These are phyloP conservation scores for Pammene fasciana DNA, from an alignment of 2,888 invertebrate species.

Conservation along the genomic window DNA sequence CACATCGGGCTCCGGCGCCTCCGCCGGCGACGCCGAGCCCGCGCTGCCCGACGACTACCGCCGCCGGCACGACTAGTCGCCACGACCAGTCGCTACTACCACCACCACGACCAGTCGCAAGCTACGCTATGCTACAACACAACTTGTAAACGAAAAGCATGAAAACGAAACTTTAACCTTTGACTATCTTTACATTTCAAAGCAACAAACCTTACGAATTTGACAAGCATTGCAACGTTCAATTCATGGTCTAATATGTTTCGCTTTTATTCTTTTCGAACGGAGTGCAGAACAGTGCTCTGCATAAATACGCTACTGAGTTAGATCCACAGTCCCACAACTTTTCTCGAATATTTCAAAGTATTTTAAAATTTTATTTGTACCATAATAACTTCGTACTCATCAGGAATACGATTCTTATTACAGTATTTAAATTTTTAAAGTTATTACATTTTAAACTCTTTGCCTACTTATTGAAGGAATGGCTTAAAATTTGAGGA, in stretches of 20 bases:
- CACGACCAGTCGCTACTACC: not conserved
- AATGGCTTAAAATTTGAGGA: too few species aligned
- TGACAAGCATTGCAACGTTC: too few species aligned
- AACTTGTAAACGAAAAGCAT: not conserved
- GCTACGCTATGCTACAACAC: not conserved
- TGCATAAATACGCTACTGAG: not conserved
- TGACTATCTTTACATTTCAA: too few species aligned
- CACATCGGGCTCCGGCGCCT: constrained; percentile 50
- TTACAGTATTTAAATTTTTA: constrained; percentile 12
- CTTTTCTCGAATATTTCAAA: constrained; percentile 1
- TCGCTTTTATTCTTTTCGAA: constrained; percentile 4
- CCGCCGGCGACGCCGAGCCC: constrained; percentile 48
- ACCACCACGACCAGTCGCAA: too few species aligned
- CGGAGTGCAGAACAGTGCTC: not conserved
- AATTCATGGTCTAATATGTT: not conserved
- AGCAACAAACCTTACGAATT: too few species aligned
- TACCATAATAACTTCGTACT: constrained; percentile 26
- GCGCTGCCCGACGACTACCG: constrained; percentile 45
- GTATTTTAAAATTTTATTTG: constrained; percentile 2
- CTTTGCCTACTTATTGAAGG: too few species aligned
- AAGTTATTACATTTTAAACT: not conserved
- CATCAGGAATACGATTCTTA: constrained; percentile 5
- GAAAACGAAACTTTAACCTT: constrained; percentile 6
- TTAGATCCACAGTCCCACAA: constrained; percentile 12
- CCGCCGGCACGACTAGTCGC: constrained; percentile 43